These are phyloP conservation scores for Sebastes miniatus DNA, from an alignment of 2,797 vertebrate species.

Conservation along the genomic window DNA sequence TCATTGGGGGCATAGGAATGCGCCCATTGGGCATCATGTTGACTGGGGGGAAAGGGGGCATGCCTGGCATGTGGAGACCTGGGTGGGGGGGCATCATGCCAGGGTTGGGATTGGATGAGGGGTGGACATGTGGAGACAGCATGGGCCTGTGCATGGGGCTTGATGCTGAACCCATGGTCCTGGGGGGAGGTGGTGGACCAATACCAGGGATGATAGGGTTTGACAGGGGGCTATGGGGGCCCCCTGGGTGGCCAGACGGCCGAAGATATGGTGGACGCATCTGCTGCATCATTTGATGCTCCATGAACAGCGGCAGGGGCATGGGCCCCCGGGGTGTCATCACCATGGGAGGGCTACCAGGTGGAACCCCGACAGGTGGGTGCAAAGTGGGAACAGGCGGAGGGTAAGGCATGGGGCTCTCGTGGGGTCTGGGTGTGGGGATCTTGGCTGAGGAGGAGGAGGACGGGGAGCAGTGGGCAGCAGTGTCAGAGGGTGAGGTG, in stretches of 20 bases:
- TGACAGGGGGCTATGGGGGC: slow-evolving; percentile 93
- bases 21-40: slow-evolving; percentile 97
- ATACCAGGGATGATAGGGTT: slow-evolving; percentile 96
- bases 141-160: slow-evolving; percentile 96
- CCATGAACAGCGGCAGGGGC: slow-evolving; percentile 98
- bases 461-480: slow-evolving; percentile 88
- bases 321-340: slow-evolving; percentile 98
- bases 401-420: slow-evolving; percentile 89
- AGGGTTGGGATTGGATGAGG: slow-evolving; percentile 88
- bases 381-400: slow-evolving; percentile 88
- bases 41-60: slow-evolving; percentile 89
- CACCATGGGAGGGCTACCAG: slow-evolving; percentile 96
- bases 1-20: slow-evolving; percentile 93
- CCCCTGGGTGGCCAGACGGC: slow-evolving; percentile 88
- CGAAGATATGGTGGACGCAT: slow-evolving; percentile 94
- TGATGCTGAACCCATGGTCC: slow-evolving; percentile 86
- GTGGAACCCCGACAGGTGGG: slow-evolving; percentile 89
- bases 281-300: slow-evolving; percentile 99
- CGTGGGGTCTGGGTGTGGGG: slow-evolving; percentile 94
- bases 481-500: slow-evolving; percentile 90
- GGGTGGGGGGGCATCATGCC: slow-evolving; percentile 91
- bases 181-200: slow-evolving; percentile 88
- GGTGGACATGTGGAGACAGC: slow-evolving; percentile 92
- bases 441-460: slow-evolving; percentile 89
- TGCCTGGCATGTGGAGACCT: slow-evolving; percentile 87